Conservation (phyloP, 2,888 invertebrate genomes). For the Diogma glabrata region DNA sequence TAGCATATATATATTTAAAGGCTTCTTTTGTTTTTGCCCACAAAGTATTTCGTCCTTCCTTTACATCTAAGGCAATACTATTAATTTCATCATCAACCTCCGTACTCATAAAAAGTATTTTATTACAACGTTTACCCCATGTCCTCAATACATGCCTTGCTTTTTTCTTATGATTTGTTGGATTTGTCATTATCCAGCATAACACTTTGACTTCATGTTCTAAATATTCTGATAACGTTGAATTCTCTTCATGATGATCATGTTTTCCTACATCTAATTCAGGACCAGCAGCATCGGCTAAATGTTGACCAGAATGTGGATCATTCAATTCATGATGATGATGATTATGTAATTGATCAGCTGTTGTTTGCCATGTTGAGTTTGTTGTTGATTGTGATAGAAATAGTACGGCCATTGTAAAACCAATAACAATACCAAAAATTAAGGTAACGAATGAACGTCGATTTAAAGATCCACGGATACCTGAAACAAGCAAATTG, state of each 20-base stretch:
- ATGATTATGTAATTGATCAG: conserved; percentile 24
- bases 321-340: conserved; percentile 33
- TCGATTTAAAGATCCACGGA: conserved; percentile 29
- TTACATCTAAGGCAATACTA: conserved; percentile 67
- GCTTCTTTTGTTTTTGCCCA: conserved; percentile 98
- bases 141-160: conserved; percentile 90
- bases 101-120: conserved; percentile 78
- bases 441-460: conserved; percentile 32
- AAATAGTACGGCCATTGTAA: conserved; percentile 34
- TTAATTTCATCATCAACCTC: conserved; percentile 59
- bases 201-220: conserved; percentile 70
- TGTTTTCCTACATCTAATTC: conserved; percentile 33
- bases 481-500: conserved; percentile 35
- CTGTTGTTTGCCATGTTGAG: conserved; percentile 26
- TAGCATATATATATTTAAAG: conserved; percentile 74
- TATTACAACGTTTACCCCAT: conserved; percentile 89
- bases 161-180: conserved; percentile 75
- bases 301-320: conserved; percentile 35
- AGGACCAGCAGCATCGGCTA: conserved; percentile 35
- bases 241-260: conserved; percentile 54
- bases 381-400: conserved; percentile 25
- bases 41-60: conserved; percentile 81
- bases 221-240: conserved; percentile 55
- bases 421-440: conserved; percentile 33
- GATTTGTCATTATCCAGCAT: conserved; percentile 96